phyloP scores from a whole-genome alignment of 1,140 invertebrate genomes.

The Euschistus heros region DNA sequence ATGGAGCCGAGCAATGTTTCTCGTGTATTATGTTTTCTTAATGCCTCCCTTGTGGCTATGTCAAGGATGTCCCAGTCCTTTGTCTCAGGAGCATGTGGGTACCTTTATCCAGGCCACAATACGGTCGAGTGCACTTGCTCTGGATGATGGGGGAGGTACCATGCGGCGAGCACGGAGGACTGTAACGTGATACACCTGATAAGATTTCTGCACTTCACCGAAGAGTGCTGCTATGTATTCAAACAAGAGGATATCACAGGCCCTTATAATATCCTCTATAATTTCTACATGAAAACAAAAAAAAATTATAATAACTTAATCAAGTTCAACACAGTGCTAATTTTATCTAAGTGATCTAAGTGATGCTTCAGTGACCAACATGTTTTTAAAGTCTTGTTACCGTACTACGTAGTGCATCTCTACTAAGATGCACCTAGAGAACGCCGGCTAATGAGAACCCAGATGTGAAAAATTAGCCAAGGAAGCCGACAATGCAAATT shows the following conservation, averaged over 20 bases:
- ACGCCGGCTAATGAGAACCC: too few relatives aligned
- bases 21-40: constrained; percentile 4
- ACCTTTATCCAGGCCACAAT: neutral
- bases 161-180: neutral
- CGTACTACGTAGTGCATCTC: too few relatives aligned
- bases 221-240: neutral
- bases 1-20: neutral
- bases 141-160: too few relatives aligned
- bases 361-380: too few relatives aligned
- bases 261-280: neutral
- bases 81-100: neutral
- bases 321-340: too few relatives aligned
- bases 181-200: neutral
- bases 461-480: too few relatives aligned
- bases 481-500: too few relatives aligned
- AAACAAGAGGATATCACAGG: neutral
- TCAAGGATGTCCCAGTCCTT: neutral
- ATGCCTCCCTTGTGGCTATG: neutral
- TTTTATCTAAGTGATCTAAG: too few relatives aligned
- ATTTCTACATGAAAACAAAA: too few relatives aligned
- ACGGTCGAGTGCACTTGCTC: neutral
- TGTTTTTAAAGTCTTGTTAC: too few relatives aligned
- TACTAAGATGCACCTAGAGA: too few relatives aligned
- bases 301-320: too few relatives aligned
- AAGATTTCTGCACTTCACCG: constrained; percentile 3